A percentile compares a stretch with the other conserved stretches of the same genome.
phyloP scores from a whole-genome alignment of 2,797 vertebrate genomes.

The Luscinia luscinia region DNA sequence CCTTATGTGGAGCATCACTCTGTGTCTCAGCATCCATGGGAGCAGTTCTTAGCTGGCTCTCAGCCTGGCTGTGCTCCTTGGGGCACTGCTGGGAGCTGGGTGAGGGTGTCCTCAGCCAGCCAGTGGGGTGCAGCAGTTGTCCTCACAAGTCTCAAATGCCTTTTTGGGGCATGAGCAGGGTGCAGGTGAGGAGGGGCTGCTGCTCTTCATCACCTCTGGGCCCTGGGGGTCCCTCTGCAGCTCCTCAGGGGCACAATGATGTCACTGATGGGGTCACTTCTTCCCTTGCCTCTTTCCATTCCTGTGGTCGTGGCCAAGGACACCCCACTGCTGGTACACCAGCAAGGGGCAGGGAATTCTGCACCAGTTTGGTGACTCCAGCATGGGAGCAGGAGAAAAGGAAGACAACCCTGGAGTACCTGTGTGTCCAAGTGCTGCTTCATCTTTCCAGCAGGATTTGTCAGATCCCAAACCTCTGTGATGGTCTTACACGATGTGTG shows the following conservation, averaged over 20 bases:
- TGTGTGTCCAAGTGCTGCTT: neutral
- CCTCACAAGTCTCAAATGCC: neutral
- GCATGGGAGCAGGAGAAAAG: neutral
- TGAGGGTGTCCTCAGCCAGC: neutral
- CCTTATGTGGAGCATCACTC: rapidly evolving
- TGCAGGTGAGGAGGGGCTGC: neutral
- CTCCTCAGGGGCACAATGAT: neutral
- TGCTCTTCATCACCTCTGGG: neutral
- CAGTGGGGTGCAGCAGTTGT: rapidly evolving
- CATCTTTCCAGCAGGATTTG: neutral
- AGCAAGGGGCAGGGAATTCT: neutral
- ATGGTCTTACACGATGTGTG: neutral
- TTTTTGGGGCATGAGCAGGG: too few species aligned
- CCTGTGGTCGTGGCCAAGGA: rapidly evolving
- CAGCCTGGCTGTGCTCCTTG: neutral
- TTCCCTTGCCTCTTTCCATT: neutral
- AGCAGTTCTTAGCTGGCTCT: neutral
- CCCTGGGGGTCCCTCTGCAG: neutral
- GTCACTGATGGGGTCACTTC: rapidly evolving
- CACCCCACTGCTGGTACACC: neutral
- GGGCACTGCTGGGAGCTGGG: neutral
- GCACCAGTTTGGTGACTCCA: neutral
- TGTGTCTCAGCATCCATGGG: neutral
- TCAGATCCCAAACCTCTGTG: neutral
- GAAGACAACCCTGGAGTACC: rapidly evolving